These are phyloP conservation scores for Caradrina kadenii DNA, from an alignment of 2,888 invertebrate genomes.

Conservation along the genomic window DNA sequence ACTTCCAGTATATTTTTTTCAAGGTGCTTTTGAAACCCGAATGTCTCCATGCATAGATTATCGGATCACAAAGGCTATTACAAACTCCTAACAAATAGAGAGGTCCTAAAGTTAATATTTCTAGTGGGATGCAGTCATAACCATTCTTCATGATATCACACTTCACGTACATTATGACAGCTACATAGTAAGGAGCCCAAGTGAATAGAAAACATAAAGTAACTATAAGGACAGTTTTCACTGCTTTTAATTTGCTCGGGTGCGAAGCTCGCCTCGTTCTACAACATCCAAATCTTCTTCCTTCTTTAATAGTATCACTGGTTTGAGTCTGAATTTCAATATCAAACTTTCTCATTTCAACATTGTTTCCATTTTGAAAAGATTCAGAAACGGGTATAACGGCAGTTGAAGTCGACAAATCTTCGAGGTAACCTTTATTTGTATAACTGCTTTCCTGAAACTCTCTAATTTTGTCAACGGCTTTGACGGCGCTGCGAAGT, in stretches of 20 bases:
- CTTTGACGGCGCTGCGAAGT: slow-evolving; percentile 88
- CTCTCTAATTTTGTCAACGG: slow-evolving; percentile 86
- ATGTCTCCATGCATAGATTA: slow-evolving; percentile 92
- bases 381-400: slow-evolving; percentile 66
- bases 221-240: slow-evolving; percentile 90
- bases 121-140: slow-evolving; percentile 84
- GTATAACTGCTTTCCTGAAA: slow-evolving; percentile 73
- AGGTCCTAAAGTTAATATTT: slow-evolving; percentile 89
- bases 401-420: slow-evolving; percentile 67
- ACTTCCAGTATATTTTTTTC: slow-evolving; percentile 78
- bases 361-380: slow-evolving; percentile 27
- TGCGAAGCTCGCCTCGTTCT: slow-evolving; percentile 43
- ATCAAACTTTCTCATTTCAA: slow-evolving; percentile 55
- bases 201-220: slow-evolving; percentile 90
- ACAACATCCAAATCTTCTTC: slow-evolving; percentile 42
- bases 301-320: slow-evolving; percentile 31
- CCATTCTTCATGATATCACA: slow-evolving; percentile 82
- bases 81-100: slow-evolving; percentile 89
- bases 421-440: slow-evolving; percentile 76
- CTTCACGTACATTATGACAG: slow-evolving; percentile 87
- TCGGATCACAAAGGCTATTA: slow-evolving; percentile 90
- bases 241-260: slow-evolving; percentile 90
- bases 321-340: slow-evolving; percentile 42
- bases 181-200: slow-evolving; percentile 91
- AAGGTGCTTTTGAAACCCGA: slow-evolving; percentile 89